Percentiles rank a stretch among this genome's conserved stretches.
Conservation (phyloP, 2,797 vertebrate genomes). For the Salarias fasciatus region DNA sequence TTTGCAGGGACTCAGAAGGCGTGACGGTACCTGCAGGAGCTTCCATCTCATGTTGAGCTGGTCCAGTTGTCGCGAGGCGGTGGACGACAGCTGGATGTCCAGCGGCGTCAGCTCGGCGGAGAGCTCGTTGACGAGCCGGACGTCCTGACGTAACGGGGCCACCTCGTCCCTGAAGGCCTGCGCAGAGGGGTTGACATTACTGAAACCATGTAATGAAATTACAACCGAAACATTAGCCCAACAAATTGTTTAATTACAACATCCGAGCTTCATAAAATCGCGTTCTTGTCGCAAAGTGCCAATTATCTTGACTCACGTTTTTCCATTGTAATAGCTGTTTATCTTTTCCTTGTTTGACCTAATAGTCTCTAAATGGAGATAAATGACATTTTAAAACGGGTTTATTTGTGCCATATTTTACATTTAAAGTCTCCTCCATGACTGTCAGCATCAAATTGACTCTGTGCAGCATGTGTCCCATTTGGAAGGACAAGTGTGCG, state of each 20-base stretch:
- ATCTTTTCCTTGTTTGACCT: conserved; percentile 26
- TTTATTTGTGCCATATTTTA: conserved; percentile 14
- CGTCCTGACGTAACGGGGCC: conserved; percentile 89
- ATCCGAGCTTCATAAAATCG: too few species aligned
- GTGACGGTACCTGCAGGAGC: conserved; percentile 88
- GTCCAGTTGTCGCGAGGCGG: conserved; percentile 92
- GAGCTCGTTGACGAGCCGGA: conserved; percentile 90
- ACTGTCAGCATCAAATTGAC: conserved; percentile 1
- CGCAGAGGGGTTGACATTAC: neutral
- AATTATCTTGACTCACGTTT: neutral
- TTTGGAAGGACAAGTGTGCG: neutral
- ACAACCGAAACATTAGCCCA: neutral
- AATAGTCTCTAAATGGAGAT: conserved; percentile 20
- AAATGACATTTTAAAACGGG: conserved; percentile 20
- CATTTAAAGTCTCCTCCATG: conserved; percentile 14
- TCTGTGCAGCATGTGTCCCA: neutral
- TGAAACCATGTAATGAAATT: neutral
- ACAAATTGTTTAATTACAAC: too few species aligned
- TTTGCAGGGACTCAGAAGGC: neutral
- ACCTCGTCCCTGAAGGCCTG: conserved; percentile 93
- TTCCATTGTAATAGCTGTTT: conserved; percentile 3
- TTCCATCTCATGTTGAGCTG: conserved; percentile 97
- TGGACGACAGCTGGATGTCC: conserved; percentile 93
- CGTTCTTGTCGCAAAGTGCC: neutral
- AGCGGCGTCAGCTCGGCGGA: conserved; percentile 90